These are phyloP conservation scores for Poeciliopsis infans DNA, from an alignment of 2,797 vertebrate species.

Conservation along the genomic window DNA sequence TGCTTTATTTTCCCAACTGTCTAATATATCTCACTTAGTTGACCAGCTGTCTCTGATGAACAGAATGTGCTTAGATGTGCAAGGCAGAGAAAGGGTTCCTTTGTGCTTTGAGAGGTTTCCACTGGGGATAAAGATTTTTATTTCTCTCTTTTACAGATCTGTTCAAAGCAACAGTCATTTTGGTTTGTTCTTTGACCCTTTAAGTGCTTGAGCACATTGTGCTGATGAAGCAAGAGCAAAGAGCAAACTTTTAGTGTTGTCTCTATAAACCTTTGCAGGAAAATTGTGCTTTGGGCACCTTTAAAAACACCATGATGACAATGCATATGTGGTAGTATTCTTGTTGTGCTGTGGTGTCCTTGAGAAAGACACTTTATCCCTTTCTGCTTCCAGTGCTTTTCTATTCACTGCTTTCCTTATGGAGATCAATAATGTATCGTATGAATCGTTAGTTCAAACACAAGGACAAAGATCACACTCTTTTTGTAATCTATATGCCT, in stretches of 20 bases:
- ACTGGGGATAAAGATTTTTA: neutral
- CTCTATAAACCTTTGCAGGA: neutral
- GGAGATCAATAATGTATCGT: constrained; percentile 71
- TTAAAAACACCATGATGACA: neutral
- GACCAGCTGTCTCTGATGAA: neutral
- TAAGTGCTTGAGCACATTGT: neutral
- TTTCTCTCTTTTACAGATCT: neutral
- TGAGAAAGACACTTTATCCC: constrained; percentile 42
- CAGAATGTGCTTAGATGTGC: neutral
- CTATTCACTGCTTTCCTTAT: constrained; percentile 48
- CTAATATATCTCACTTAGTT: neutral
- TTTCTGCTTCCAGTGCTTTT: constrained; percentile 20
- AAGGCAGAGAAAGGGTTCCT: neutral
- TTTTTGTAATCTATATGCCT: constrained; percentile 59
- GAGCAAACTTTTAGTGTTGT: neutral
- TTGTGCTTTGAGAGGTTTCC: neutral
- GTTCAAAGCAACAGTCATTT: neutral
- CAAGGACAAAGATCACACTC: constrained; percentile 55
- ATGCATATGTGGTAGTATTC: neutral
- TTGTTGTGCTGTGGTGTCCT: constrained; percentile 43
- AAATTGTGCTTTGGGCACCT: neutral
- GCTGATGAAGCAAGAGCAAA: neutral
- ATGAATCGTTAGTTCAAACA: constrained; percentile 50
- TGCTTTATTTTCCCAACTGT: neutral
- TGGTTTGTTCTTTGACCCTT: neutral